These are phyloP conservation scores for Tangachromis dhanisi DNA, from an alignment of 2,113 vertebrate species.

Conservation along the genomic window DNA sequence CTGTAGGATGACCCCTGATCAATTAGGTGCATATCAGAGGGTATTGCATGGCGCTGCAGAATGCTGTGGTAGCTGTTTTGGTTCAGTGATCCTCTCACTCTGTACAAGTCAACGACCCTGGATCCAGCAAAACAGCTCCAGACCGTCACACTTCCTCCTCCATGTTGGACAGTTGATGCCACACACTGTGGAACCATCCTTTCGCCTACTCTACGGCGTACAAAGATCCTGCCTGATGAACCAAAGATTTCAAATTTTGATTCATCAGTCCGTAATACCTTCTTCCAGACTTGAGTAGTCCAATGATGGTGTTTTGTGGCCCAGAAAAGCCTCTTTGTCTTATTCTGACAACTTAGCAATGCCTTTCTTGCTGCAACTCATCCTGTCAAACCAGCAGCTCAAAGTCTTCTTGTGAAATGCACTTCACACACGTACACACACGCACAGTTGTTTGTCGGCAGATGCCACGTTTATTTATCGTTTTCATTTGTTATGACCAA, in stretches of 20 bases:
- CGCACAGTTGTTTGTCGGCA: too few species aligned
- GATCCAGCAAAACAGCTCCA: not conserved
- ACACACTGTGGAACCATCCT: not conserved
- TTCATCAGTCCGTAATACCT: too few species aligned
- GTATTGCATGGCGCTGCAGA: not conserved
- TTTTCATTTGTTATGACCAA: too few species aligned
- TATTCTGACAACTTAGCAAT: not conserved
- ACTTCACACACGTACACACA: too few species aligned
- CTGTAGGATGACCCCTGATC: not conserved
- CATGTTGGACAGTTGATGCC: not conserved
- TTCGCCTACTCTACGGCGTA: fast-evolving
- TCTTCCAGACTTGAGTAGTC: not conserved
- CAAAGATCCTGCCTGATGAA: not conserved
- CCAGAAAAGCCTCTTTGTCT: not conserved
- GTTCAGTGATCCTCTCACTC: not conserved
- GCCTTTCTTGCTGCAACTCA: not conserved
- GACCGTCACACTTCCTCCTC: not conserved
- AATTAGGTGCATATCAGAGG: not conserved
- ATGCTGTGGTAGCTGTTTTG: not conserved
- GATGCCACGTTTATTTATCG: too few species aligned
- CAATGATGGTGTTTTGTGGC: not conserved
- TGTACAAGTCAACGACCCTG: not conserved
- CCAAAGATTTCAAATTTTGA: not conserved
- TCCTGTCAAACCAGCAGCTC: not conserved
- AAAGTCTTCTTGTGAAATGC: too few species aligned